Base-by-base conservation (phyloP, 2,797 vertebrate genomes). In the Antennarius maculatus region DNA sequence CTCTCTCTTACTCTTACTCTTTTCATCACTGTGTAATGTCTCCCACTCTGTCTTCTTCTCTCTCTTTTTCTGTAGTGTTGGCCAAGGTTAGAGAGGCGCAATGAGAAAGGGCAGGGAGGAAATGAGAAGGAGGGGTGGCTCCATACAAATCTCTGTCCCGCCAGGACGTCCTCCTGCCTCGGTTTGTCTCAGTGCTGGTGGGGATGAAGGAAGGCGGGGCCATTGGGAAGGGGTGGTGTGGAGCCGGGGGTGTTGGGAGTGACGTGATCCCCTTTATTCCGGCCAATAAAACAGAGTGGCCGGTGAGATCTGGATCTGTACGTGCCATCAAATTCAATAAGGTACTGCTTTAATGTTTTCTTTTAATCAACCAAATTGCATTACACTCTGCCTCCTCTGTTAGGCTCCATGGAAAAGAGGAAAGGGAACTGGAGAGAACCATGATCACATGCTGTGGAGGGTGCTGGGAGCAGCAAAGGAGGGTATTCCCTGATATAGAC, bases 321-420 rank as follows among this genome's bases (percentile, higher is more conserved):
- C 92, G 92, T 95, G 93, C 94, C 77, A 83, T 95, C 93, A 94
- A 94, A 95, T 92, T 95, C 92, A 95, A 95, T 94, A 92, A 94
- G 93, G 92, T 92, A 89, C 84, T 89, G 91, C 93, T 93, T 93
- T 94, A 95, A 94, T 94, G 94, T 95, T 94, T 94, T 93, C 92
- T 93, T 95, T 95, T 95, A 95, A 95, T 95, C 93, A 94, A 94
- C 92, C 91, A 95, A 94, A 95, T 95, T 94, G 92, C 93, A 94
- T 95, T 95, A 94, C 89, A 89, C 88, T 90, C 83, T 82, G 89
- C 80, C 78, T 81, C 69, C 82, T 76, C 81, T 41, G 46, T 5
- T 42, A 85, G 79, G 88, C 85, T 85, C 82, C 54, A 53, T 16
- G 5, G 37, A 17, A 34, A 14, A 74, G 67, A 71, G 66, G 61